Conservation (phyloP, 2,113 vertebrate genomes). For the Catharus fuscescens region DNA sequence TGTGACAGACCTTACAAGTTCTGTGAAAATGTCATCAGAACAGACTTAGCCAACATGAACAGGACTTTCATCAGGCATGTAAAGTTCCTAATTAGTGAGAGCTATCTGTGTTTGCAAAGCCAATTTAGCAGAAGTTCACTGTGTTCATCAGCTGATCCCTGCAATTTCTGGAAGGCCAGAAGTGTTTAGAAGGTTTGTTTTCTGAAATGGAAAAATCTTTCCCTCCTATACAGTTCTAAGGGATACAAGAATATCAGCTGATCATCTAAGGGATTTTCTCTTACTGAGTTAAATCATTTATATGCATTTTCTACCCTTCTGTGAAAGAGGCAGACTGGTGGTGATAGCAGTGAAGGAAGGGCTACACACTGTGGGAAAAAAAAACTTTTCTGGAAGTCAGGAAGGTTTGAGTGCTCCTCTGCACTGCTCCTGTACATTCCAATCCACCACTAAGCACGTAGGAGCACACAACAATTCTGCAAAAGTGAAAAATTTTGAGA, state of each 20-base stretch:
- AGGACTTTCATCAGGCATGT: neutral
- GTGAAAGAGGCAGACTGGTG: neutral
- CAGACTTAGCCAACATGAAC: neutral
- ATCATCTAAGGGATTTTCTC: neutral
- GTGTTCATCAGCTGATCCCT: accelerated
- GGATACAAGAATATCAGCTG: neutral
- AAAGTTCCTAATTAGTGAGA: neutral
- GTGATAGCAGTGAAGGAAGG: neutral
- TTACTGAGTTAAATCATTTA: neutral
- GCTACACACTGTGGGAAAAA: neutral
- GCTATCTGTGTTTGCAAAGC: neutral
- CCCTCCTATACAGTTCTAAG: neutral
- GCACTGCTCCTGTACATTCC: neutral
- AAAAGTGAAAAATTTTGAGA: neutral
- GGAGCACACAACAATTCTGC: accelerated
- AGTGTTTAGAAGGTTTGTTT: neutral
- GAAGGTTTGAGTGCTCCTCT: neutral
- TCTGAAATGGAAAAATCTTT: neutral
- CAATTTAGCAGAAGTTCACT: neutral
- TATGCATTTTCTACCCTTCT: neutral
- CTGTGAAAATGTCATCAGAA: neutral
- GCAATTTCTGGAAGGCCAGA: neutral
- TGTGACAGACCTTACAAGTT: neutral
- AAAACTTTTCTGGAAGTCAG: neutral
- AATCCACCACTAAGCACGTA: accelerated